Percentiles rank a stretch among this genome's conserved stretches.
phyloP scores from a whole-genome alignment of 2,797 vertebrate genomes.

The Potorous gilbertii region DNA sequence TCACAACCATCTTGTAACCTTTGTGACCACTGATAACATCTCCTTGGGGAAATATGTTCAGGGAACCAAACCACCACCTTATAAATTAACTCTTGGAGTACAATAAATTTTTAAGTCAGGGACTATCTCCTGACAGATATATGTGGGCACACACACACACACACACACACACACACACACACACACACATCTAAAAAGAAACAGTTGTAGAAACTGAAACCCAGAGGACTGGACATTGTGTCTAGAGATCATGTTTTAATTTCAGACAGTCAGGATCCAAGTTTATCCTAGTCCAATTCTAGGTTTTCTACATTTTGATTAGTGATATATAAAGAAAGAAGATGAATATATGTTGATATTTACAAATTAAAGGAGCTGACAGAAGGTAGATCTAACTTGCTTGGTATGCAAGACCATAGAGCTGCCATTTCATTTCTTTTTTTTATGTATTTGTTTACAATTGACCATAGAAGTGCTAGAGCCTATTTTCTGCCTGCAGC shows the following conservation, averaged over 20 bases:
- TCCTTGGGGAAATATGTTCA: background rate
- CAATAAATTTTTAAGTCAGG: background rate
- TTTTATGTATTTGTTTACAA: slow-evolving; percentile 42
- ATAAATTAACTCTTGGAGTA: background rate
- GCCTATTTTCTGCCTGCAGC: slow-evolving; percentile 17
- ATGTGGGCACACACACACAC: background rate
- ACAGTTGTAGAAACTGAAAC: slow-evolving; percentile 6
- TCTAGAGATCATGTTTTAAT: slow-evolving; percentile 35
- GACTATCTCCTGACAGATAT: background rate
- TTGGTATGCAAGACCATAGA: slow-evolving; percentile 2
- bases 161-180: too few species aligned
- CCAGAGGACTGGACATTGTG: background rate
- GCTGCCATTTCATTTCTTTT: slow-evolving; percentile 52
- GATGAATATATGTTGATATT: slow-evolving; percentile 19
- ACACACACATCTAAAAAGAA: background rate
- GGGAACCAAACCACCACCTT: background rate
- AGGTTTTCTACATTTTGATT: slow-evolving; percentile 40
- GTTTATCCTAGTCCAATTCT: background rate
- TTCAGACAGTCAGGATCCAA: background rate
- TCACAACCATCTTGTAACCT: background rate
- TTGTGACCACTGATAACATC: background rate
- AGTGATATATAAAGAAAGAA: slow-evolving; percentile 51
- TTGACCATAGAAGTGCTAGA: slow-evolving; percentile 53
- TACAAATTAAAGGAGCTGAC: slow-evolving; percentile 38
- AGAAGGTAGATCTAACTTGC: slow-evolving; percentile 18